Conservation (phyloP, 2,888 invertebrate species). For the Choristoneura rosaceana region DNA sequence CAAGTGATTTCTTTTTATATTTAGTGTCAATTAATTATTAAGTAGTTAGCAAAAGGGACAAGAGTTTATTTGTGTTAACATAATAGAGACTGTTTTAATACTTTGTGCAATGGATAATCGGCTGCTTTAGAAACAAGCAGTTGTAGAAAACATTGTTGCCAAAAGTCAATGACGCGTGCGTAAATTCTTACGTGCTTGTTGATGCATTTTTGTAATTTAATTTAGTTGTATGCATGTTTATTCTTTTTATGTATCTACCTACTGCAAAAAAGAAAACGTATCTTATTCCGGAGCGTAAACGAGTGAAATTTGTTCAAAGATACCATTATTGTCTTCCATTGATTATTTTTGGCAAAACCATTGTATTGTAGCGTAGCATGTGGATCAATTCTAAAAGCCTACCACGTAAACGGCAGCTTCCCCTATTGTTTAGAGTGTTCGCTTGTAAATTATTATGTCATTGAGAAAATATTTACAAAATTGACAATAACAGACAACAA, state of each 20-base stretch:
- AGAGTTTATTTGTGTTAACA: conserved; percentile 77
- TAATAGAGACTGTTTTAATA: conserved; percentile 74
- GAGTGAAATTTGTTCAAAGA: conserved; percentile 44
- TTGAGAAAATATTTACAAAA: conserved; percentile 47
- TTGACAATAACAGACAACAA: conserved; percentile 74
- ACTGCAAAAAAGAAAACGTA: conserved; percentile 64
- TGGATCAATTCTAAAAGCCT: conserved; percentile 62
- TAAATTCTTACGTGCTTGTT: conserved; percentile 62
- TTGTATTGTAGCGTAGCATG: conserved; percentile 83
- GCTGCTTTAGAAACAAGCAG: conserved; percentile 62
- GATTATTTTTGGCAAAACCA: conserved; percentile 75
- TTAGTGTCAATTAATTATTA: conserved; percentile 81
- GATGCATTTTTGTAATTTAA: conserved; percentile 83
- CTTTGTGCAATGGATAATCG: conserved; percentile 77
- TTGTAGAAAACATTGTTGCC: conserved; percentile 66
- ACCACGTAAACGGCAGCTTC: conserved; percentile 67
- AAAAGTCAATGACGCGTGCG: conserved; percentile 66
- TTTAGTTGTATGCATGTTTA: conserved; percentile 70
- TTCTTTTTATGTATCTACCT: conserved; percentile 62
- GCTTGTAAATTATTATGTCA: conserved; percentile 31
- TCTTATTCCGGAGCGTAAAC: conserved; percentile 43
- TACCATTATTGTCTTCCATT: conserved; percentile 77
- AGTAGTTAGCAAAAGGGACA: conserved; percentile 74
- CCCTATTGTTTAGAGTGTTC: conserved; percentile 43
- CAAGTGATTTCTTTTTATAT: conserved; percentile 80